Conservation (phyloP, 2,888 invertebrate genomes). For the Tipula confusa region DNA sequence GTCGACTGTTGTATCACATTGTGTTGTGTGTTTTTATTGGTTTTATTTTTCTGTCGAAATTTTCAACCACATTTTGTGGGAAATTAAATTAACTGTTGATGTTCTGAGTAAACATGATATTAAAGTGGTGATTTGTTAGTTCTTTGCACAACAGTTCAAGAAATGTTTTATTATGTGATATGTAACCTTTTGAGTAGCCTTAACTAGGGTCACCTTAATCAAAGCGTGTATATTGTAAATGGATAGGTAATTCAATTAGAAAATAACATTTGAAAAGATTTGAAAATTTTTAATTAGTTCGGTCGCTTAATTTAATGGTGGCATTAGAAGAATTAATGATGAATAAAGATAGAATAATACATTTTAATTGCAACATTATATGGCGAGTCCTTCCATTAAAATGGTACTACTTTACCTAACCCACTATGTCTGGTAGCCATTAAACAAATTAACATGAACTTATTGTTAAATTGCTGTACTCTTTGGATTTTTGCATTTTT, state of each 20-base stretch:
- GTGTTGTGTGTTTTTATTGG: not conserved
- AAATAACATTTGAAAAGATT: not conserved
- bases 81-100: constrained; percentile 25
- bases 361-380: no score
- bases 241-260: not conserved
- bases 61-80: not conserved
- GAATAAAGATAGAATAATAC: no score
- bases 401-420: no score
- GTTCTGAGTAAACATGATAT: not conserved
- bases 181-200: not conserved
- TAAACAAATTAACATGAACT: no score
- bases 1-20: not conserved
- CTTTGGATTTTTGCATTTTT: no score
- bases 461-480: no score
- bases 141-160: no score
- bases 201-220: not conserved
- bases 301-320: no score
- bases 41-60: not conserved
- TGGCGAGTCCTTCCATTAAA: no score
- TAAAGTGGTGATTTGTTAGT: not conserved
- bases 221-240: not conserved
- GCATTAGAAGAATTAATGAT: no score
- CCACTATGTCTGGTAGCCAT: no score
- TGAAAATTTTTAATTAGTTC: no score
- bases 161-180: not conserved